phyloP scores from a whole-genome alignment of 2,797 vertebrate species.

The Babyrousa celebensis region DNA sequence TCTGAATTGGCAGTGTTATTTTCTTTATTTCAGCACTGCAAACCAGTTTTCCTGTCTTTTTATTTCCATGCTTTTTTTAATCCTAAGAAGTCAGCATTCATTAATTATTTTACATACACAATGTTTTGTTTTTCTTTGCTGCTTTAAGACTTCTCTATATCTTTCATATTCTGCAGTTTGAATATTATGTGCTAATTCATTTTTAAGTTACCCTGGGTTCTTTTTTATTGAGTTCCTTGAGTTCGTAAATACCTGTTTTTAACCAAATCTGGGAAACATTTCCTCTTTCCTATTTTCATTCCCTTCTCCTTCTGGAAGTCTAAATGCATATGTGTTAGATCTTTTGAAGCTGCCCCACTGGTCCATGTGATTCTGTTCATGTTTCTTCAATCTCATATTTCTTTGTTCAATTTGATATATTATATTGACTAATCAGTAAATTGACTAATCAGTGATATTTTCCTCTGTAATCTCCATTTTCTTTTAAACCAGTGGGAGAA shows the following conservation, averaged over 20 bases:
- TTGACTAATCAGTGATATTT: not conserved
- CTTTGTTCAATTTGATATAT: not conserved
- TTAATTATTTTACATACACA: not conserved
- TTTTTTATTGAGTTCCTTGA: not conserved
- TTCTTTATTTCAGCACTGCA: not conserved
- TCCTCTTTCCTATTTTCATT: not conserved
- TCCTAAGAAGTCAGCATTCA: not conserved
- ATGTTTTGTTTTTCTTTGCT: not conserved
- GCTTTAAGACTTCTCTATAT: not conserved
- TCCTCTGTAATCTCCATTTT: not conserved
- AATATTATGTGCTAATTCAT: not conserved
- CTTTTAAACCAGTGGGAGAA: not conserved
- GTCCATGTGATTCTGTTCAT: not conserved
- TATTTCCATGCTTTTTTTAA: not conserved
- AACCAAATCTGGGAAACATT: not conserved
- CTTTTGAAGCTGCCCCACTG: not conserved
- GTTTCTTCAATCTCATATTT: not conserved
- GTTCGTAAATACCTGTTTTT: not conserved
- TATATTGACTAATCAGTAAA: not conserved
- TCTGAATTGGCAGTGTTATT: not conserved
- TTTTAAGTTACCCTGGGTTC: not conserved
- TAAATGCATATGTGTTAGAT: not conserved
- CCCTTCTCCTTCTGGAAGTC: not conserved
- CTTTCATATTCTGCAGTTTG: not conserved
- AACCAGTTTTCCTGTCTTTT: not conserved